These are phyloP conservation scores for Cacajao melanocephalus DNA, from an alignment of 2,797 vertebrate genomes.

Conservation along the genomic window DNA sequence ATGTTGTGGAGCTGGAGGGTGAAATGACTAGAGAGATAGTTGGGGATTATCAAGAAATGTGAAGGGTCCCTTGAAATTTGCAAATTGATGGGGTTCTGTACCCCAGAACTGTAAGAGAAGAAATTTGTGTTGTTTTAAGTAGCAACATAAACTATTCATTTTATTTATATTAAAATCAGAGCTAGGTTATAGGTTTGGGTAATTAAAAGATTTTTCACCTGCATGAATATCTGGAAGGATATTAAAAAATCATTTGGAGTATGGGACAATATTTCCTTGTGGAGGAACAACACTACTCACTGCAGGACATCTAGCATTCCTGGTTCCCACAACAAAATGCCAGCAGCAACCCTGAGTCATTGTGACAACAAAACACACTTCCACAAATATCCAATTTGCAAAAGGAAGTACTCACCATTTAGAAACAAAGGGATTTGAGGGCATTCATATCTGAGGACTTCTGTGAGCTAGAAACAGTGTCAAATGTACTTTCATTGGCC, in stretches of 20 bases:
- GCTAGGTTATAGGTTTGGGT: background rate
- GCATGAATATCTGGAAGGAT: background rate
- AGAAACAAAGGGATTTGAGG: background rate
- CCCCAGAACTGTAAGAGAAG: background rate
- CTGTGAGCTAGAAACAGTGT: background rate
- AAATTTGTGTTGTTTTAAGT: background rate
- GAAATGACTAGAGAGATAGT: background rate
- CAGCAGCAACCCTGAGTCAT: background rate
- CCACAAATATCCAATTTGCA: background rate
- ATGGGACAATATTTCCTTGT: background rate
- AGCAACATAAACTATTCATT: background rate
- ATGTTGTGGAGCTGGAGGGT: background rate
- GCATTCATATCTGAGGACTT: background rate
- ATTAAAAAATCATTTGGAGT: background rate
- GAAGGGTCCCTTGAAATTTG: background rate
- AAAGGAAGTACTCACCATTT: background rate
- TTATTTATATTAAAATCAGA: conserved; percentile 18
- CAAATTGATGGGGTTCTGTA: background rate
- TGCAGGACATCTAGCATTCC: background rate
- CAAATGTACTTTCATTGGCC: background rate
- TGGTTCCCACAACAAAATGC: background rate
- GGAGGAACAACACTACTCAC: background rate
- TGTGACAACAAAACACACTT: background rate
- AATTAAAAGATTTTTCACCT: background rate
- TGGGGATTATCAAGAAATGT: background rate